These are phyloP conservation scores for Neosilurus mollespiculum DNA, from an alignment of 2,797 vertebrate species.

Conservation along the genomic window DNA sequence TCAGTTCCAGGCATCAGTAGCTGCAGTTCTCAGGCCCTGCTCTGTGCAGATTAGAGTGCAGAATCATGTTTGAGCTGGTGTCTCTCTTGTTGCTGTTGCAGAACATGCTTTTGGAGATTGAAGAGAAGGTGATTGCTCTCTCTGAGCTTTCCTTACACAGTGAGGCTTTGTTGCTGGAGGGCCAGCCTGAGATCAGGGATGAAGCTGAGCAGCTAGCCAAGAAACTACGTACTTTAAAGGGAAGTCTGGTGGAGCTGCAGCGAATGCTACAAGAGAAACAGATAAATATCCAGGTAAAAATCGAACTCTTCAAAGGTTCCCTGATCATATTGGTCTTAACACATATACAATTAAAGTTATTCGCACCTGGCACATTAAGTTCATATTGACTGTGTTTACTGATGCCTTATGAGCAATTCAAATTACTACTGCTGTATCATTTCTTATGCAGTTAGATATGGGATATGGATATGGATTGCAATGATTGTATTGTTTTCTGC, in stretches of 20 bases:
- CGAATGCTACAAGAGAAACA: constrained; percentile 91
- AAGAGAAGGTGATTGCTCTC: constrained; percentile 90
- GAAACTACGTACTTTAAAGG: constrained; percentile 86
- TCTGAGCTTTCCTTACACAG: constrained; percentile 93
- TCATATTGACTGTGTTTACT: neutral
- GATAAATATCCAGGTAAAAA: constrained; percentile 85
- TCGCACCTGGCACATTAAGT: neutral
- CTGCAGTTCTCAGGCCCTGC: neutral
- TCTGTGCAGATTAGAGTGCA: constrained; percentile 4
- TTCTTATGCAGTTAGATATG: neutral
- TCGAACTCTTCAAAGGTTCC: constrained; percentile 51
- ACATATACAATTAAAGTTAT: neutral
- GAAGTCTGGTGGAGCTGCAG: constrained; percentile 92
- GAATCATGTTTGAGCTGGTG: constrained; percentile 77
- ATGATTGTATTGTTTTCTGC: neutral
- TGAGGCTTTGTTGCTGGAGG: constrained; percentile 90
- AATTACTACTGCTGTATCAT: neutral
- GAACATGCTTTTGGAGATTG: constrained; percentile 98
- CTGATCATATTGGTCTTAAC: neutral
- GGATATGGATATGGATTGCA: constrained; percentile 2
- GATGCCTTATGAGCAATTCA: neutral
- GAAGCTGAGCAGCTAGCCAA: constrained; percentile 87
- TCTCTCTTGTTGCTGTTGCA: constrained; percentile 80
- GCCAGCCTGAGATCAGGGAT: constrained; percentile 85
- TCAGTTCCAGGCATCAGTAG: constrained; percentile 40